Base-by-base conservation (phyloP, 1,140 invertebrate species). In the Trichomalopsis sarcophagae region DNA sequence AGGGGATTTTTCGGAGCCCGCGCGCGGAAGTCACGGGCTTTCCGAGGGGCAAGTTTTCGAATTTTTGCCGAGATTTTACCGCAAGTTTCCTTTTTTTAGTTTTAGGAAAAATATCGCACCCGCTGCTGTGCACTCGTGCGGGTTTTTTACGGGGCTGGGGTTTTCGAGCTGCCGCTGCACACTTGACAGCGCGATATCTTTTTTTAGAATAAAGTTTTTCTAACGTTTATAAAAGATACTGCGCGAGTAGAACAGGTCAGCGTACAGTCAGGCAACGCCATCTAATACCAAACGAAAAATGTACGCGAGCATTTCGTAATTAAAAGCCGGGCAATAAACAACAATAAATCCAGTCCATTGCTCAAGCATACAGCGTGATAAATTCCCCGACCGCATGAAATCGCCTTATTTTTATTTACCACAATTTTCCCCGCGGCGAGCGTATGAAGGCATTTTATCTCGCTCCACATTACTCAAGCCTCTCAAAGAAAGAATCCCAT, bases 401-500 rank as follows among this genome's bases (percentile, higher is more conserved):
- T n/a, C 55, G 68, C 68, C 14, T 27, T 30, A 71, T 33, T 71
- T 71, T 13, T 47, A 23, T 75, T 75, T 75, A 75, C 33, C 17
- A 75, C 7, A 11, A 21, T 44, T 75, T 44, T 75, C 74, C 10
- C 9, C 14, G 27, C 27, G 27, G 27, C 23, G 11, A 36, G 27
- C 74, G 17, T 44, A 75, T 75, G 33, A 36, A 44, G 36, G 21
- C 17, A 23, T 75, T 75, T 75, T 75, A 75, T 75, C 74, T n/a
- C 74, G 36, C 14, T n/a, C 10, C 9, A 14, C 74, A 40, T 75
- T 75, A 75, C 74, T 75, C 36, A 75, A 44, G 33, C 21, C 74
- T 44, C 14, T n/a, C 74, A n/a, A 50, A 55, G 40, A 78, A 78
- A 78, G n/a, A 78, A 75, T 44, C 21, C 17, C n/a, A 62, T 62